Conservation (phyloP, 2,113 vertebrate species). For the Reinhardtius hippoglossoides region DNA sequence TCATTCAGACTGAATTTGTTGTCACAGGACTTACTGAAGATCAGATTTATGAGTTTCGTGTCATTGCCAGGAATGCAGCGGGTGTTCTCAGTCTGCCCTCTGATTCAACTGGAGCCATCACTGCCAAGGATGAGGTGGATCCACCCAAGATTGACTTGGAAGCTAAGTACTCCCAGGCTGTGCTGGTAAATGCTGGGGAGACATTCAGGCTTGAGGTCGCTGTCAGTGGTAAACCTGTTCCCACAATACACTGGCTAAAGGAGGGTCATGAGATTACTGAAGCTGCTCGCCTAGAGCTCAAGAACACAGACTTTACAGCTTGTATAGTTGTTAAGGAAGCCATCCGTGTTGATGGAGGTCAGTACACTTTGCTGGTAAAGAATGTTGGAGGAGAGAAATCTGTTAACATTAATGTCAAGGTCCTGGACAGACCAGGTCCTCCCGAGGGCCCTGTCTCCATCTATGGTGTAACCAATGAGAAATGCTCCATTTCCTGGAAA, state of each 20-base stretch:
- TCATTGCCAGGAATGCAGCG: slow-evolving; percentile 96
- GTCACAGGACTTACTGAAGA: slow-evolving; percentile 93
- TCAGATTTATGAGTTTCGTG: slow-evolving; percentile 94
- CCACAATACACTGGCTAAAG: slow-evolving; percentile 92
- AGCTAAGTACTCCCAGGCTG: slow-evolving; percentile 90
- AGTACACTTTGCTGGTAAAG: slow-evolving; percentile 90
- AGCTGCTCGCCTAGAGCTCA: slow-evolving; percentile 92
- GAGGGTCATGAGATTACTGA: slow-evolving; percentile 85
- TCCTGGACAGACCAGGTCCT: slow-evolving; percentile 96
- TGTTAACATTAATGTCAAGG: slow-evolving; percentile 90
- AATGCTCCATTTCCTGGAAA: slow-evolving; percentile 94
- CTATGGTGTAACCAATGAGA: slow-evolving; percentile 92
- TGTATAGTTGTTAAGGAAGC: slow-evolving; percentile 92
- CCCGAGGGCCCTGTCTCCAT: slow-evolving; percentile 92
- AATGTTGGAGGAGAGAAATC: slow-evolving; percentile 96
- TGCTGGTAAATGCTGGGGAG: slow-evolving; percentile 92
- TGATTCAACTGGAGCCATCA: slow-evolving; percentile 93
- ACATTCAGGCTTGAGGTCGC: slow-evolving; percentile 92
- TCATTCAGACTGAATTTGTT: slow-evolving; percentile 94
- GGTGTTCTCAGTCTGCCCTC: slow-evolving; percentile 92
- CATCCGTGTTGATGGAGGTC: slow-evolving; percentile 92
- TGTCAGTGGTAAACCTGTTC: slow-evolving; percentile 92
- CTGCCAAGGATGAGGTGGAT: slow-evolving; percentile 95
- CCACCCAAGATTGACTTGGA: slow-evolving; percentile 95
- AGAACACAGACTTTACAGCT: slow-evolving; percentile 91